Conservation (phyloP, 2,888 invertebrate species). For the Villa cingulata region DNA sequence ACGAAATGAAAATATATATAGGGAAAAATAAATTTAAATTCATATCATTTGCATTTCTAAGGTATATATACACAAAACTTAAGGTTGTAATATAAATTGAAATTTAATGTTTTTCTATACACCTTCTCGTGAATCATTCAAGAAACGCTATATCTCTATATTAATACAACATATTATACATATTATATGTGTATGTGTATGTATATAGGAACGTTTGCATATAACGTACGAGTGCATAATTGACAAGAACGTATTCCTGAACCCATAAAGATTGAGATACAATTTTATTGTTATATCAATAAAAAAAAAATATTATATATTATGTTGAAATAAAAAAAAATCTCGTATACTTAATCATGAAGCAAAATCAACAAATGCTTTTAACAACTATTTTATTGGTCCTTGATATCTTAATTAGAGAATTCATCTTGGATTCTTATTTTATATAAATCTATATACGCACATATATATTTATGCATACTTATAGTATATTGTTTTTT, state of each 20-base stretch:
- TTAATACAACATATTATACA: no score
- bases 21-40: no score
- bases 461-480: no score
- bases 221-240: neutral
- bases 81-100: no score
- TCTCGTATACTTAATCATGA: neutral
- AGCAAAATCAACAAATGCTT: slow-evolving; percentile 6
- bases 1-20: no score
- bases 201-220: no score
- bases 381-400: slow-evolving; percentile 7
- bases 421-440: neutral
- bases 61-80: neutral
- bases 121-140: no score
- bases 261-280: slow-evolving; percentile 5
- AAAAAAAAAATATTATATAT: no score
- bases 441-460: neutral
- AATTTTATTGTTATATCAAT: slow-evolving; percentile 5
- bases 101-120: no score
- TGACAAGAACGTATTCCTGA: neutral
- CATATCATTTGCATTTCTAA: neutral
- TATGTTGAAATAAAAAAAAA: slow-evolving; percentile 3
- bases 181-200: no score
- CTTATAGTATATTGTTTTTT: no score
- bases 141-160: no score
- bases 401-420: slow-evolving; percentile 9